Evolutionary conservation across 2,797 vertebrate genomes (phyloP).

Genomic region (Arnoldichthys spilopterus): DNA sequence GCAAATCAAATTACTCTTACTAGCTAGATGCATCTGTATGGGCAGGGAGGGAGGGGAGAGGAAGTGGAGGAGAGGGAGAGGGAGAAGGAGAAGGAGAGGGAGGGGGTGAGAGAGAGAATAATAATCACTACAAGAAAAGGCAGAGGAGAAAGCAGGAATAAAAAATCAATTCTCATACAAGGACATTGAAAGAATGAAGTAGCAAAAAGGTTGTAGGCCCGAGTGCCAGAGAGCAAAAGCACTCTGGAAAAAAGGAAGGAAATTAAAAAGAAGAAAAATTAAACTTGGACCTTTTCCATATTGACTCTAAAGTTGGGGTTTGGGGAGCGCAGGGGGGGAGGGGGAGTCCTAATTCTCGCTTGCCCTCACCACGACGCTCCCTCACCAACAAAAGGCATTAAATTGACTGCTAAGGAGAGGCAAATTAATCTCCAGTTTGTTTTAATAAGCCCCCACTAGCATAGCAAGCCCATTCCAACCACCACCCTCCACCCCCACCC

Average conservation of each 20-base stretch:
- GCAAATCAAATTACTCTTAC: slow-evolving; percentile 75
- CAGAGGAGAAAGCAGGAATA: background rate
- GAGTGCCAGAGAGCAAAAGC: background rate
- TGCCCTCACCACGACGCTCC: slow-evolving; percentile 3
- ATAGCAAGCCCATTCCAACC: slow-evolving; percentile 28
- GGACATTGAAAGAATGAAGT: slow-evolving; percentile 23
- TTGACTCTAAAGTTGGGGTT: background rate
- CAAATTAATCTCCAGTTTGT: slow-evolving; percentile 58
- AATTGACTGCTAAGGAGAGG: slow-evolving; percentile 52
- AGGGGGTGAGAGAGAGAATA: slow-evolving; percentile 10
- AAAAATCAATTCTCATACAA: slow-evolving; percentile 35
- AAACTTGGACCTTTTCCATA: slow-evolving; percentile 8
- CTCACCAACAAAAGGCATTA: slow-evolving; percentile 52
- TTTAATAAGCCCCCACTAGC: slow-evolving; percentile 52
- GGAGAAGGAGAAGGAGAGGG: background rate
- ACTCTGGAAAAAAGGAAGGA: background rate
- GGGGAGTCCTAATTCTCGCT: slow-evolving; percentile 9
- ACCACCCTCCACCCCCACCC: slow-evolving; percentile 33
- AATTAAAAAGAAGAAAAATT: slow-evolving; percentile 6
- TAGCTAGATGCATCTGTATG: slow-evolving; percentile 67
- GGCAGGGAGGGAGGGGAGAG: slow-evolving; percentile 31
- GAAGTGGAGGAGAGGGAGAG: no score
- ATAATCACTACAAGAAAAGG: slow-evolving; percentile 19
- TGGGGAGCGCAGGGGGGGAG: background rate
- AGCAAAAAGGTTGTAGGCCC: slow-evolving; percentile 10